Percentiles rank a stretch among this genome's conserved stretches.
Evolutionary conservation across 2,113 vertebrate species (phyloP).

Genomic region (Siphamia tubifer): DNA sequence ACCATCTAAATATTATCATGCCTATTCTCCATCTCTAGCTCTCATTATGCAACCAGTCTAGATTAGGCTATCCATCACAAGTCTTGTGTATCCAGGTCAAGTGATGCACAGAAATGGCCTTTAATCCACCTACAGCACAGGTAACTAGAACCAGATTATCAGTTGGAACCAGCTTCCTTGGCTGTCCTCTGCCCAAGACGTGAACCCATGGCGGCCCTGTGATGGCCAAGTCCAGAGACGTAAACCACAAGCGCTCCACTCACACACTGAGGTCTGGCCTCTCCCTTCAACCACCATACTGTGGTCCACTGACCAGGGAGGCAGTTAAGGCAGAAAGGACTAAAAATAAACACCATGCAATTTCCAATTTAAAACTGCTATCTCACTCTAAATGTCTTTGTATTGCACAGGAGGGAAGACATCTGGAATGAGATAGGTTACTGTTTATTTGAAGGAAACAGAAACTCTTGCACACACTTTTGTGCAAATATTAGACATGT

Average conservation of each 20-base stretch:
- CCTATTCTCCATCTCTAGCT: neutral
- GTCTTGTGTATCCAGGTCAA: neutral
- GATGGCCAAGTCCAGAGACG: constrained; percentile 63
- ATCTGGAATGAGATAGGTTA: constrained; percentile 25
- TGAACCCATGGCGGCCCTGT: constrained; percentile 64
- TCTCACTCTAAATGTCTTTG: too few species aligned
- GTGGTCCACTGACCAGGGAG: constrained; percentile 70
- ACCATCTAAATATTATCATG: too few species aligned
- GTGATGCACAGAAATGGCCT: constrained; percentile 22
- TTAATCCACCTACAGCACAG: too few species aligned
- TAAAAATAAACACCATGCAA: constrained; percentile 76
- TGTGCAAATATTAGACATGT: neutral
- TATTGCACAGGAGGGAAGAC: too few species aligned
- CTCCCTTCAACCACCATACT: constrained; percentile 74
- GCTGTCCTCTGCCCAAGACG: constrained; percentile 54
- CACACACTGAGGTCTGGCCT: constrained; percentile 75
- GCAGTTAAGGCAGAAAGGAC: constrained; percentile 61
- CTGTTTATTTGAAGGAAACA: neutral
- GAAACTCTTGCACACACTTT: neutral
- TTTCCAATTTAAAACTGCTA: constrained; percentile 70
- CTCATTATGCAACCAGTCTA: constrained; percentile 34
- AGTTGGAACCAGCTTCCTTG: constrained; percentile 26
- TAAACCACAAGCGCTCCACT: constrained; percentile 64
- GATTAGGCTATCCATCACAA: constrained; percentile 32
- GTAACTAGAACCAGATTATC: constrained; percentile 62